A percentile compares a stretch with the other conserved stretches of the same genome.
phyloP scores from a whole-genome alignment of 2,797 vertebrate genomes.

The Ficedula albicollis region DNA sequence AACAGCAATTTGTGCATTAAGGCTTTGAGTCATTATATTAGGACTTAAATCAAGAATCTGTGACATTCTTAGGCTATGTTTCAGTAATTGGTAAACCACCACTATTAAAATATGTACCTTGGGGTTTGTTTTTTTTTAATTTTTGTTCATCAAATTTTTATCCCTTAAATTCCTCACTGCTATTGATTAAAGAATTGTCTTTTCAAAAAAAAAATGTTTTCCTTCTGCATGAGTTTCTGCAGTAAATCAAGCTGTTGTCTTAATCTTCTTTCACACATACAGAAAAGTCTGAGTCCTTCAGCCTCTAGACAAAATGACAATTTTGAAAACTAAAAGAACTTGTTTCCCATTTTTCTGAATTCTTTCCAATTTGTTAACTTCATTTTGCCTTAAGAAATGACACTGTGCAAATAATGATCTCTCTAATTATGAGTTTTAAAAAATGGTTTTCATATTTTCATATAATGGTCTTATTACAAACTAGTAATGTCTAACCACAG shows the following conservation, averaged over 20 bases:
- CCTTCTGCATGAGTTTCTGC: neutral
- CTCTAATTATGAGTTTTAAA: neutral
- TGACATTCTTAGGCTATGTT: neutral
- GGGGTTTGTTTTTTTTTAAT: fast-evolving
- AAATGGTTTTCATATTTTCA: neutral
- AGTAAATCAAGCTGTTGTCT: neutral
- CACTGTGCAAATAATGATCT: neutral
- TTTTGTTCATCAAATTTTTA: neutral
- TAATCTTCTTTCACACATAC: neutral
- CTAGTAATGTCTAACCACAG: neutral
- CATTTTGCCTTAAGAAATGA: neutral
- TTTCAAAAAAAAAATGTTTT: neutral
- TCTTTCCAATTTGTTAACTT: neutral
- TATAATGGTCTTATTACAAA: neutral
- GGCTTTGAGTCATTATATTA: neutral
- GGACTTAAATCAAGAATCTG: neutral
- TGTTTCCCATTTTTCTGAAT: neutral
- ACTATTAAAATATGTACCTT: neutral
- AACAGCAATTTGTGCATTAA: neutral
- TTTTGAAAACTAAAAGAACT: neutral
- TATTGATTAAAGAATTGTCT: neutral
- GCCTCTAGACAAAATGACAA: neutral
- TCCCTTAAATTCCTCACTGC: neutral
- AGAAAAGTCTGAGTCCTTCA: neutral
- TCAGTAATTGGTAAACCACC: neutral